Conservation (phyloP, 2,797 vertebrate genomes). For the Glyptemys insculpta region DNA sequence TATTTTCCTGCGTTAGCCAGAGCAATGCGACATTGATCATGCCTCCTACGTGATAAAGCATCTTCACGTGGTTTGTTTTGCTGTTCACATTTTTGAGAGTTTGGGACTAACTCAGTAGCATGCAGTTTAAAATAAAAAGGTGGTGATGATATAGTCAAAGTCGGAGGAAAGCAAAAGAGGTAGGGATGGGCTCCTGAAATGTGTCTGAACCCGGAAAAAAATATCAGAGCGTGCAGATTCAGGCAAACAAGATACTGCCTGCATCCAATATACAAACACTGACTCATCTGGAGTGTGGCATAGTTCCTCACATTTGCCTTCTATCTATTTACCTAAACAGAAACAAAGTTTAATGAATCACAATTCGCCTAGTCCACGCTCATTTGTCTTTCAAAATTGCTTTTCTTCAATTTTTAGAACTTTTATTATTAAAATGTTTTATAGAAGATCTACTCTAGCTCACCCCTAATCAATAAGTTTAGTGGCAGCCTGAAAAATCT, state of each 20-base stretch:
- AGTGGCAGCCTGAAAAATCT: neutral
- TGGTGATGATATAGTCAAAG: neutral
- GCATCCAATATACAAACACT: neutral
- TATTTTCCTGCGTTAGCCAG: neutral
- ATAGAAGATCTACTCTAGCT: neutral
- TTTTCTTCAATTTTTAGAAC: neutral
- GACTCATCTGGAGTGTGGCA: neutral
- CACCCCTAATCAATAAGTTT: neutral
- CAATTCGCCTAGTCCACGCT: neutral
- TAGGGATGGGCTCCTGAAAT: neutral
- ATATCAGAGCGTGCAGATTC: rapidly evolving
- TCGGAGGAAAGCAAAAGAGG: neutral
- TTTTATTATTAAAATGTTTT: neutral
- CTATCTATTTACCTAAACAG: neutral
- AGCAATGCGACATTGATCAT: rapidly evolving
- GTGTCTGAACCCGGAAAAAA: neutral
- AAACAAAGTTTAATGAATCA: rapidly evolving
- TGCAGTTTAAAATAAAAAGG: neutral
- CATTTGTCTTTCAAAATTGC: neutral
- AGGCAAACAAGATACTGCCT: neutral
- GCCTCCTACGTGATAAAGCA: neutral
- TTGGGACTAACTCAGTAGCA: neutral
- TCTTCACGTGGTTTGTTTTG: rapidly evolving
- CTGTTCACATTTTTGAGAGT: neutral
- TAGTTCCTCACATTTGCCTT: neutral